Base-by-base conservation (phyloP, 2,797 vertebrate genomes). In the Knipowitschia caucasica region DNA sequence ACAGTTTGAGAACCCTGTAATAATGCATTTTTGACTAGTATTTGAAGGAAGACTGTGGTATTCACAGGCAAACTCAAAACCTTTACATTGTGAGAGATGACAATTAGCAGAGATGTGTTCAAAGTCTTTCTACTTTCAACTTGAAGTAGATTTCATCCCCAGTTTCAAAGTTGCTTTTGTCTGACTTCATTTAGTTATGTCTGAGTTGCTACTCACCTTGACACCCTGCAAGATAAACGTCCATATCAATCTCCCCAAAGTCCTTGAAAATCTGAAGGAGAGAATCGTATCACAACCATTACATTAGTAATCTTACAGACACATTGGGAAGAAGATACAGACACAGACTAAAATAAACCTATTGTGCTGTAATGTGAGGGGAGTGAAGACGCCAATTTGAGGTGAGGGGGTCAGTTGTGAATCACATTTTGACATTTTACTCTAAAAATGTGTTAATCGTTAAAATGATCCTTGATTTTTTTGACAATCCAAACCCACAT, bases 211-310 rank as follows among this genome's bases (percentile, higher is more conserved):
- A 53, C 90, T 87, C 68, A 98, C 96, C 89, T 23, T 93, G 86
- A 63, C 94, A 96, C 71, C 88, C 73, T 0, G 90, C 86, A 9
- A 97, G 21, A 69, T 93, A 94, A 53, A 98, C 80, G 0, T 92
- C 82, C 68, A 95, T 73, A 76, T 93, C 92, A 61, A 97, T 86
- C 56, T 93, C 91, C 29, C n/a, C 86, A 82, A 93, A 95, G 79
- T 98, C 92, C 18, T 51, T 88, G 84, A 94, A 94, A 81, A 97
- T 93, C 95, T 98, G 83, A 0, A 34, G 56, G 23, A 43, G 38
- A 55, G 26, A 66, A 1, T 35, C 0, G 62, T 18, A 35, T 15
- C 30, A 58, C 0, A 43, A 4, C 7, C 39, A n/a, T 9, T 24
- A 14, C 6, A 33, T 12, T 12, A 14, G 14, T 4, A 12, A n/a